Conservation (phyloP, 1,140 invertebrate species). For the Metaphire vulgaris region DNA sequence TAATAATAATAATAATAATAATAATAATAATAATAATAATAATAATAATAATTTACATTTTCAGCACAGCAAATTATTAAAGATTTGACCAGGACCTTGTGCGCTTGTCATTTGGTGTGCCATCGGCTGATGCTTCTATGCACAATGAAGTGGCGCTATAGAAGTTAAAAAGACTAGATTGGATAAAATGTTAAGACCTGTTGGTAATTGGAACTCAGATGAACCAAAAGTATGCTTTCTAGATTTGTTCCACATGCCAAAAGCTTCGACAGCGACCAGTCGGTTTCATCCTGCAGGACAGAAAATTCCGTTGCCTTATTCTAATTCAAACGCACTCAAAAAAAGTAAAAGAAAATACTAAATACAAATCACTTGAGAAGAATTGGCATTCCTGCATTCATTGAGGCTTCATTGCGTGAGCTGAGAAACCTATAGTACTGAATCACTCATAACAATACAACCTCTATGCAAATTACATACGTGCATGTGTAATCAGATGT, state of each 20-base stretch:
- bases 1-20: slow-evolving; percentile 2
- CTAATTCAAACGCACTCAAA: slow-evolving; percentile 32
- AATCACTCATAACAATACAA: slow-evolving; percentile 5
- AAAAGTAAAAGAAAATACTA: neutral
- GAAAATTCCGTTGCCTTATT: slow-evolving; percentile 20
- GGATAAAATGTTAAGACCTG: slow-evolving; percentile 42
- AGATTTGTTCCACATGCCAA: slow-evolving; percentile 45
- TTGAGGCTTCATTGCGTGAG: neutral
- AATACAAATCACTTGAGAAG: slow-evolving; percentile 3
- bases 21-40: neutral
- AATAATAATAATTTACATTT: neutral
- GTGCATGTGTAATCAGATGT: neutral
- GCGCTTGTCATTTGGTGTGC: slow-evolving; percentile 41
- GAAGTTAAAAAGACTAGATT: no score
- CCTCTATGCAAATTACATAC: neutral
- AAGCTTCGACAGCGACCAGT: slow-evolving; percentile 43
- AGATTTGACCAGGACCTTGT: slow-evolving; percentile 37
- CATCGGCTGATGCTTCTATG: no score
- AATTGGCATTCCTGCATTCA: neutral
- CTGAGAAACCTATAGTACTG: neutral
- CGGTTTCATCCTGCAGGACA: slow-evolving; percentile 37
- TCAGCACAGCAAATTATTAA: slow-evolving; percentile 43
- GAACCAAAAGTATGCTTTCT: slow-evolving; percentile 49
- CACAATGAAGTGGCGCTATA: no score
- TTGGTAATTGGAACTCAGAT: slow-evolving; percentile 46